phyloP scores from a whole-genome alignment of 1,140 invertebrate species.

The Acromyrmex echinatior region DNA sequence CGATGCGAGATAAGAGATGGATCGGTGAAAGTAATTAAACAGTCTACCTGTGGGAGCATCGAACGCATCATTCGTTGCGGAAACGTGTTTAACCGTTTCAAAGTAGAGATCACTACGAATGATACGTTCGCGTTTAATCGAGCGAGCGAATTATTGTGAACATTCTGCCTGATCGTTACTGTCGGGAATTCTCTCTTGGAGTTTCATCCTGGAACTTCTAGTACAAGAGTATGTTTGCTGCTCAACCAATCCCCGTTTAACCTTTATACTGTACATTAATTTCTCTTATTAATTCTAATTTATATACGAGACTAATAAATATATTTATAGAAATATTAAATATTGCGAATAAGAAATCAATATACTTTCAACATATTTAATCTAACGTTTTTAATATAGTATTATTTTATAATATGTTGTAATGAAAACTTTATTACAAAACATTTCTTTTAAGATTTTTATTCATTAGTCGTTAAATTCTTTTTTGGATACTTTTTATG shows the following conservation, averaged over 20 bases:
- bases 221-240: neutral
- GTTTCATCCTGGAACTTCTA: constrained; percentile 21
- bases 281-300: constrained; percentile 34
- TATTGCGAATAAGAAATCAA: neutral
- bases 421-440: neutral
- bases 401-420: neutral
- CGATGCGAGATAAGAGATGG: constrained; percentile 35
- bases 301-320: neutral
- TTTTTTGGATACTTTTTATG: neutral
- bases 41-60: constrained; percentile 15
- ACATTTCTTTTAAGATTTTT: neutral
- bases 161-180: constrained; percentile 12
- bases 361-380: neutral
- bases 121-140: constrained; percentile 51
- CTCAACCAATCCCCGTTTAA: neutral
- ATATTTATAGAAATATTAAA: neutral
- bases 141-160: constrained; percentile 44
- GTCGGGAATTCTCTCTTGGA: constrained; percentile 1
- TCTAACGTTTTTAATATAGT: neutral
- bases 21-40: constrained; percentile 58
- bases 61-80: constrained; percentile 12
- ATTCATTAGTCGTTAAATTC: neutral
- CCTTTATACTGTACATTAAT: neutral
- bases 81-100: constrained; percentile 24
- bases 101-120: constrained; percentile 34